Percentiles rank a stretch among this genome's conserved stretches.
Conservation (phyloP, 2,113 vertebrate genomes). For the Perca schrenkii region DNA sequence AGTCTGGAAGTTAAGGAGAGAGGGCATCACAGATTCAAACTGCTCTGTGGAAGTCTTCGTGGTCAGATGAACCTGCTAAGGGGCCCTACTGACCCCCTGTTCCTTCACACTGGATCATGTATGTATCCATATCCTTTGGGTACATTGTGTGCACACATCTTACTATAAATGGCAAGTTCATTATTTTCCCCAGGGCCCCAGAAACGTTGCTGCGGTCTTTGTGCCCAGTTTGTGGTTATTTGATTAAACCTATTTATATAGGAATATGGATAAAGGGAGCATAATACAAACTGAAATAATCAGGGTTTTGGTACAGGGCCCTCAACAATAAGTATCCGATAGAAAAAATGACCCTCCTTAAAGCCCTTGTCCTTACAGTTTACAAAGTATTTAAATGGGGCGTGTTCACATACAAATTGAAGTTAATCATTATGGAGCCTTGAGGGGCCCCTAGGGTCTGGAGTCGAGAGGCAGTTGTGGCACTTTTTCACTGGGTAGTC, state of each 20-base stretch:
- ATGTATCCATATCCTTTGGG: neutral
- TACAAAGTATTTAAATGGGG: neutral
- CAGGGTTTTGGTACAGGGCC: neutral
- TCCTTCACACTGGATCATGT: neutral
- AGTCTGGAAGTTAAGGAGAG: slow-evolving; percentile 83
- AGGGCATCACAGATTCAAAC: neutral
- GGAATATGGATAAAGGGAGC: neutral
- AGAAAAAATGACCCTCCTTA: neutral
- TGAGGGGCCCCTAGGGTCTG: too few relatives aligned
- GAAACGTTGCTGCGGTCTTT: neutral
- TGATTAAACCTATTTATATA: neutral
- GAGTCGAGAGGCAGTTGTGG: too few relatives aligned
- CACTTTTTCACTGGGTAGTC: too few relatives aligned
- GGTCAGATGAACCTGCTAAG: neutral
- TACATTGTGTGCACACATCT: neutral
- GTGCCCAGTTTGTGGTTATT: neutral
- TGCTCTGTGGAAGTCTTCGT: neutral
- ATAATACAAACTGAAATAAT: neutral
- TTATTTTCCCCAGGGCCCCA: neutral
- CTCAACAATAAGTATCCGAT: neutral
- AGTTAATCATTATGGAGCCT: neutral
- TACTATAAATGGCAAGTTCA: neutral
- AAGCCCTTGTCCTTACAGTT: neutral
- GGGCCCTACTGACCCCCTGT: neutral
- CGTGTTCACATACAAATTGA: neutral